Conservation (phyloP, 2,113 vertebrate species). For the Apteryx owenii region DNA sequence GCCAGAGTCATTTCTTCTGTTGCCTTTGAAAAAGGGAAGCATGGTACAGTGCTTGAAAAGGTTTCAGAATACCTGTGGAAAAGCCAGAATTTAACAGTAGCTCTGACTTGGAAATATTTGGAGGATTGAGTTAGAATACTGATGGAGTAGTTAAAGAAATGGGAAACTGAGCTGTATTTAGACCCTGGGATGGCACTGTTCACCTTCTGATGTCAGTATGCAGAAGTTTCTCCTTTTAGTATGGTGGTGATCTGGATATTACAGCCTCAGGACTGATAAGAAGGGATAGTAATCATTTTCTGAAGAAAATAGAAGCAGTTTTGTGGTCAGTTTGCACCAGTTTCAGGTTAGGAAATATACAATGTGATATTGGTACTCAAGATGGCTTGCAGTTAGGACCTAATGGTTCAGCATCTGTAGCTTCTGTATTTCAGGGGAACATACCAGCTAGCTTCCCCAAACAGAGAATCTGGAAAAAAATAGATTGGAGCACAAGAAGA, state of each 20-base stretch:
- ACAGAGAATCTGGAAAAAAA: background rate
- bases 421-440: background rate
- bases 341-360: background rate
- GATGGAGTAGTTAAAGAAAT: background rate
- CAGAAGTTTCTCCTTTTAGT: background rate
- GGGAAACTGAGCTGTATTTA: background rate
- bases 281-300: background rate
- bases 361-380: background rate
- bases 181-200: background rate
- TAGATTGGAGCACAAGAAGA: background rate
- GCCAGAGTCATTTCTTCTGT: background rate
- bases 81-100: background rate
- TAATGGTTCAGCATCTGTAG: background rate
- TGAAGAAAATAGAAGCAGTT: background rate
- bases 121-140: background rate
- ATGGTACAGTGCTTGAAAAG: background rate
- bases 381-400: background rate
- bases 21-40: background rate
- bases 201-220: accelerated
- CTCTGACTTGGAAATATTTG: background rate
- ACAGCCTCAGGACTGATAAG: background rate
- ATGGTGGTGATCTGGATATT: background rate
- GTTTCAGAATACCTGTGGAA: background rate
- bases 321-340: background rate
- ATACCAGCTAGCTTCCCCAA: background rate